Conservation (phyloP, 1,140 invertebrate genomes). For the Mizuhopecten yessoensis region DNA sequence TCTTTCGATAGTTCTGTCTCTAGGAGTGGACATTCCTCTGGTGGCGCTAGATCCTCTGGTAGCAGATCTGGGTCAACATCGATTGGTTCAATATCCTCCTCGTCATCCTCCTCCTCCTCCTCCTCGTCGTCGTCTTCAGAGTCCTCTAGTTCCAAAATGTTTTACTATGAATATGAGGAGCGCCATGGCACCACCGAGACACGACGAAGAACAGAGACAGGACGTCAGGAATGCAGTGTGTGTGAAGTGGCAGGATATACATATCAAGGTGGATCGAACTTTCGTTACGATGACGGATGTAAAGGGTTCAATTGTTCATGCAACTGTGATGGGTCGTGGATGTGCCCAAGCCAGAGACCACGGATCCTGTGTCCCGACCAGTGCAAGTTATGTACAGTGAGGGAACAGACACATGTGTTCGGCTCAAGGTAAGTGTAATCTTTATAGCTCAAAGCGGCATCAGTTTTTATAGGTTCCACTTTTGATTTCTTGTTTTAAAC, state of each 20-base stretch:
- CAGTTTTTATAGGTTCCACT: no score
- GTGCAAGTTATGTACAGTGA: conserved; percentile 6
- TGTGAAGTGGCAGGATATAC: conserved; percentile 63
- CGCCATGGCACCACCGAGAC: neutral
- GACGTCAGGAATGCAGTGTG: conserved; percentile 60
- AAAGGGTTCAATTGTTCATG: conserved; percentile 69
- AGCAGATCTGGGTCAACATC: conserved; percentile 8
- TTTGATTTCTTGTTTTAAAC: no score
- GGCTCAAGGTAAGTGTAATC: neutral
- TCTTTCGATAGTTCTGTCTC: conserved; percentile 1
- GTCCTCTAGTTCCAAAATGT: neutral
- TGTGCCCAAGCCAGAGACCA: conserved; percentile 66
- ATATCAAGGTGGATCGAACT: conserved; percentile 66
- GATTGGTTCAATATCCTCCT: neutral
- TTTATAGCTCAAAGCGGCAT: no score
- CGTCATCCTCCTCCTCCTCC: neutral
- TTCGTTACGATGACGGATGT: conserved; percentile 69
- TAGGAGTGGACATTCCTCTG: neutral
- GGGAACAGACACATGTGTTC: neutral
- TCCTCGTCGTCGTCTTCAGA: neutral
- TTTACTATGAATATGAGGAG: conserved; percentile 4
- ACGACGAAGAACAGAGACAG: neutral
- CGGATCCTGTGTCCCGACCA: conserved; percentile 13
- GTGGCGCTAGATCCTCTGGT: neutral
- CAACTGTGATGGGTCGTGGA: conserved; percentile 74